Conservation (phyloP, 2,113 vertebrate genomes). For the Chascanopsetta lugubris region DNA sequence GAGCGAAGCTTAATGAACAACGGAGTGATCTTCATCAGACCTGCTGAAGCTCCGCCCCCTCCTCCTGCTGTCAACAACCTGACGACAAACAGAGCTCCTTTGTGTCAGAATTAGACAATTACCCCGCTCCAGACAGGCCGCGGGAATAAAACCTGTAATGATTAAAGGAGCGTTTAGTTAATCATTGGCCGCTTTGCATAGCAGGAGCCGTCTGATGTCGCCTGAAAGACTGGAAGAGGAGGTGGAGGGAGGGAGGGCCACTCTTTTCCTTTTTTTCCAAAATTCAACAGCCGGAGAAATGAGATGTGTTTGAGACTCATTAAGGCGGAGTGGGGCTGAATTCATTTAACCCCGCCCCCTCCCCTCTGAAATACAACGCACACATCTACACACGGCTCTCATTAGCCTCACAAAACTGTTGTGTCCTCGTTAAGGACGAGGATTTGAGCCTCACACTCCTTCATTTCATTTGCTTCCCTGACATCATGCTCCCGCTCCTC, state of each 20-base stretch:
- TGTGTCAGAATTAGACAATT: constrained; percentile 26
- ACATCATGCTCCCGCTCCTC: constrained; percentile 33
- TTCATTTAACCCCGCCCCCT: constrained; percentile 41
- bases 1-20: constrained; percentile 42
- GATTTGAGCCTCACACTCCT: constrained; percentile 33
- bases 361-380: neutral
- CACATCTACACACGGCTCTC: constrained; percentile 3
- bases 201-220: constrained; percentile 44
- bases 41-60: constrained; percentile 28
- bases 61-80: constrained; percentile 30
- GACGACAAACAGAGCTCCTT: constrained; percentile 39
- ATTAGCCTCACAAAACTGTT: constrained; percentile 20
- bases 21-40: constrained; percentile 41
- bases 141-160: constrained; percentile 50
- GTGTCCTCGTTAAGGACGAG: constrained; percentile 21
- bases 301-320: constrained; percentile 63
- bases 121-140: constrained; percentile 46
- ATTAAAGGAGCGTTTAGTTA: constrained; percentile 63
- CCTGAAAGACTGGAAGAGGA: constrained; percentile 47
- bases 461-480: constrained; percentile 30
- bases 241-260: constrained; percentile 12
- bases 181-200: constrained; percentile 58
- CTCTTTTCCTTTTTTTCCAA: constrained; percentile 33
- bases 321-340: constrained; percentile 41
- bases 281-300: constrained; percentile 53